Evolutionary conservation across 2,888 invertebrate genomes (phyloP).

Genomic region (Tholera decimalis): DNA sequence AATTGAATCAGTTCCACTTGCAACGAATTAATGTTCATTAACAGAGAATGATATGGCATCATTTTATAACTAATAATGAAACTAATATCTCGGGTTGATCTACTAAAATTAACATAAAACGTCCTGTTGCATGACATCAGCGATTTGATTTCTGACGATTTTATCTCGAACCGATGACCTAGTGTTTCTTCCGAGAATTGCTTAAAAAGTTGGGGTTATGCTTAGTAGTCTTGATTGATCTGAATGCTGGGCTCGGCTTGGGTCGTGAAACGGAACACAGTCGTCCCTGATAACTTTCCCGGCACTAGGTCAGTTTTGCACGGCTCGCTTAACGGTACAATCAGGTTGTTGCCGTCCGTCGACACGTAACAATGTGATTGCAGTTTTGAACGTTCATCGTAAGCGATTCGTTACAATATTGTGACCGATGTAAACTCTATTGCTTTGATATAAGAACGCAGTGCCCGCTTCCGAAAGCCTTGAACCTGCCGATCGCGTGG

Average conservation of each 20-base stretch:
- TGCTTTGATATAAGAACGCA: slow-evolving; percentile 66
- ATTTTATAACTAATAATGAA: slow-evolving; percentile 71
- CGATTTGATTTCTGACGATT: slow-evolving; percentile 72
- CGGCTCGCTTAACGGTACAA: slow-evolving; percentile 89
- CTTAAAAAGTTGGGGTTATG: slow-evolving; percentile 51
- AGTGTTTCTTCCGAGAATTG: slow-evolving; percentile 59
- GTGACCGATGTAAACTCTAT: slow-evolving; percentile 74
- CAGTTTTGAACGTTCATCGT: slow-evolving; percentile 86
- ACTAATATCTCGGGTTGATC: slow-evolving; percentile 68
- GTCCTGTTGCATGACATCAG: slow-evolving; percentile 81
- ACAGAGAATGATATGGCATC: slow-evolving; percentile 80
- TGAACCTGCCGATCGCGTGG: slow-evolving; percentile 78
- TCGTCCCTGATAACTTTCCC: slow-evolving; percentile 89
- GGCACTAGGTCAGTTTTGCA: slow-evolving; percentile 91
- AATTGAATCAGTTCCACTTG: slow-evolving; percentile 91
- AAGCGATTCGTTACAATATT: slow-evolving; percentile 68
- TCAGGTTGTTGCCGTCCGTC: slow-evolving; percentile 88
- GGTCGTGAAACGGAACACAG: slow-evolving; percentile 82
- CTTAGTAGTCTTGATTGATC: slow-evolving; percentile 71
- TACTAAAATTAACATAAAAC: slow-evolving; percentile 72
- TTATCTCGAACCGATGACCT: slow-evolving; percentile 68
- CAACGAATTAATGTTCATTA: slow-evolving; percentile 89
- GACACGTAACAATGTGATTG: slow-evolving; percentile 89
- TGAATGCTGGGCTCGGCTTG: slow-evolving; percentile 67
- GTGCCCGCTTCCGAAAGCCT: slow-evolving; percentile 69